Base-by-base conservation (phyloP, 2,888 invertebrate species). In the Linnaemya tessellans region DNA sequence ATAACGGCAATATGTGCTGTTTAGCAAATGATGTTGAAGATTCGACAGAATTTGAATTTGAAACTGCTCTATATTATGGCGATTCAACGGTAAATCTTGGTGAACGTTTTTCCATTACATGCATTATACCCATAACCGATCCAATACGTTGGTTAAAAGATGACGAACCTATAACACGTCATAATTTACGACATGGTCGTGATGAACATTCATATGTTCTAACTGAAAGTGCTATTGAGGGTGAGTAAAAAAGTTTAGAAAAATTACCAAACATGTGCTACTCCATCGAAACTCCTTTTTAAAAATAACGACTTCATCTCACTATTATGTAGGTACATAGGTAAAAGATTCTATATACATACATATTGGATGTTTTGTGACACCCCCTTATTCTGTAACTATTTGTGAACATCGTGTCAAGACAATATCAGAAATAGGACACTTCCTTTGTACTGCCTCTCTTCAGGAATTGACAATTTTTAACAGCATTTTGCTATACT, bases 171-270 rank as follows among this genome's bases (percentile, higher is more conserved):
- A 91, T 93, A 87, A 90, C 89, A 71, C 90, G 89, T 65, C 92
- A 92, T 88, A 92, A 92, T 89, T 88, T 92, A 87, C 91, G 92
- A 79, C 92, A 92, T 83, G 91, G 91, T 75, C 92, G 90, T 68
- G 92, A 92, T 86, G 91, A 92, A 80, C 92, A 92, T 86, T 90
- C 92, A 43, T 92, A 90, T 82, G 88, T 88, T 65, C 87, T 90
- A 82, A 89, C 90, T 78, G 92, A 92, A 88, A 90, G 89, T 86
- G 88, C 90, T 80, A 90, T 92, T 80, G 92, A 92, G 87, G 92
- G 92, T 92, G 91, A 91, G 92, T 91, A 64, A 73, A 58, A 68
- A 58, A 46, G n/a, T 62, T 43, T 7, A 30, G 18, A 68, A 68
- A 49, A 74, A 43, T 2, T 0, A 20, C 0, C 3, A 13, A 41